A percentile compares a stretch with the other conserved stretches of the same genome.
Evolutionary conservation across 2,888 invertebrate species (phyloP).

Genomic region (Mythimna vitellina): DNA sequence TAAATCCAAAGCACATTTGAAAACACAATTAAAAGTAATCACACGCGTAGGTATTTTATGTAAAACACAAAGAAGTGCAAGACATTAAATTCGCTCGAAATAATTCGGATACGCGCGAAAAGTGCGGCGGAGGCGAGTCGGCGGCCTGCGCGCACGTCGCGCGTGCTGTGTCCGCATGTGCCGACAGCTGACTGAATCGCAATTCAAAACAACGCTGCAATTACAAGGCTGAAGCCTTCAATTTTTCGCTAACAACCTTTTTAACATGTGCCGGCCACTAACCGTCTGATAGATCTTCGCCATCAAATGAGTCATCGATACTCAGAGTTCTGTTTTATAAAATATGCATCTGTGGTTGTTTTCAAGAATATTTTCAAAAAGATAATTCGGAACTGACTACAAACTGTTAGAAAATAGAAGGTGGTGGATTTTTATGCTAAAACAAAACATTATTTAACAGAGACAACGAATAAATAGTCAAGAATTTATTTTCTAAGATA

Average conservation of each 20-base stretch:
- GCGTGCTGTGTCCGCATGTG: constrained; percentile 85
- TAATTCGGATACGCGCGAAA: constrained; percentile 79
- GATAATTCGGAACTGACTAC: not conserved
- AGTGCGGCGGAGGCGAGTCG: constrained; percentile 67
- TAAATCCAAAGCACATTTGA: constrained; percentile 52
- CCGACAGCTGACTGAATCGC: constrained; percentile 90
- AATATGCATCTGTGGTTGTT: not conserved
- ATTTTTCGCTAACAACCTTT: constrained; percentile 83
- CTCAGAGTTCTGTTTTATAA: not conserved
- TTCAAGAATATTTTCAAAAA: not conserved
- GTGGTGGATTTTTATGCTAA: constrained; percentile 18
- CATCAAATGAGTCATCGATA: constrained; percentile 13
- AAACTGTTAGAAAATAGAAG: constrained; percentile 20
- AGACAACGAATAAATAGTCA: constrained; percentile 28
- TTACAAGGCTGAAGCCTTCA: constrained; percentile 81
- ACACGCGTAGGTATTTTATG: constrained; percentile 38
- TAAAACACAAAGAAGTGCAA: constrained; percentile 24
- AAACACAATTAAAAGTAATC: constrained; percentile 46
- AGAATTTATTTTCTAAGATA: constrained; percentile 39
- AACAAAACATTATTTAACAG: constrained; percentile 20
- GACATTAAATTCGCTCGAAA: constrained; percentile 62
- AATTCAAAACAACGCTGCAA: constrained; percentile 87
- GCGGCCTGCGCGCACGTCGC: constrained; percentile 86
- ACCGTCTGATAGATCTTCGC: constrained; percentile 36
- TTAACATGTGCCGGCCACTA: constrained; percentile 61